Evolutionary conservation across 1,140 invertebrate genomes (phyloP).

Genomic region (Sarcophaga peregrina): DNA sequence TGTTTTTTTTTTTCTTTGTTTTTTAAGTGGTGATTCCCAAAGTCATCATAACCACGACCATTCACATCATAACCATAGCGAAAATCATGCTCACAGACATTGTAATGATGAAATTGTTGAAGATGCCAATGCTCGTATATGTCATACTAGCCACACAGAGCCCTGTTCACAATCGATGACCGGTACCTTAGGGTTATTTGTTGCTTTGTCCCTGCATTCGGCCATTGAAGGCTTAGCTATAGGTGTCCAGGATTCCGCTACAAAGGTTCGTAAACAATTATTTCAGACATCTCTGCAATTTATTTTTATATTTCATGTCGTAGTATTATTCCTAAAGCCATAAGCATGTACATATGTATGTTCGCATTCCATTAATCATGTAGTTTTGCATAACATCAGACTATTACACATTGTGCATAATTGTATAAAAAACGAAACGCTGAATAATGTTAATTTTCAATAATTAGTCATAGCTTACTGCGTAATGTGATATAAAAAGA

Average conservation of each 20-base stretch:
- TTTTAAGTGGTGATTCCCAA: neutral
- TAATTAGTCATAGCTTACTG: too few relatives aligned
- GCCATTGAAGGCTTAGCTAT: constrained; percentile 86
- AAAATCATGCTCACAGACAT: constrained; percentile 20
- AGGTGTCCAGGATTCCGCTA: constrained; percentile 75
- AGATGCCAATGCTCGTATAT: constrained; percentile 71
- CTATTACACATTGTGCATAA: too few relatives aligned
- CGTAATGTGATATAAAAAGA: too few relatives aligned
- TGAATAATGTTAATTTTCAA: too few relatives aligned
- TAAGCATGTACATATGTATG: too few relatives aligned
- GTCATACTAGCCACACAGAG: constrained; percentile 73
- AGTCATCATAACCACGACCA: neutral
- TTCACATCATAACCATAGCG: neutral
- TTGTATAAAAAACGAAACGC: too few relatives aligned
- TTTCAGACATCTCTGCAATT: too few relatives aligned
- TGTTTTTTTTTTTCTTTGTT: neutral
- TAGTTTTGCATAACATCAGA: too few relatives aligned
- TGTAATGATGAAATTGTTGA: constrained; percentile 58
- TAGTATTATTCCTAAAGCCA: too few relatives aligned
- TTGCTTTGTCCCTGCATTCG: constrained; percentile 82
- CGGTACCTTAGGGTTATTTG: constrained; percentile 72
- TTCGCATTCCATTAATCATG: too few relatives aligned
- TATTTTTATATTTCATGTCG: too few relatives aligned
- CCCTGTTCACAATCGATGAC: constrained; percentile 71
- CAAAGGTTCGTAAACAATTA: constrained; percentile 68